Conservation (phyloP, 2,113 vertebrate genomes). For the Falcunculus frontatus region DNA sequence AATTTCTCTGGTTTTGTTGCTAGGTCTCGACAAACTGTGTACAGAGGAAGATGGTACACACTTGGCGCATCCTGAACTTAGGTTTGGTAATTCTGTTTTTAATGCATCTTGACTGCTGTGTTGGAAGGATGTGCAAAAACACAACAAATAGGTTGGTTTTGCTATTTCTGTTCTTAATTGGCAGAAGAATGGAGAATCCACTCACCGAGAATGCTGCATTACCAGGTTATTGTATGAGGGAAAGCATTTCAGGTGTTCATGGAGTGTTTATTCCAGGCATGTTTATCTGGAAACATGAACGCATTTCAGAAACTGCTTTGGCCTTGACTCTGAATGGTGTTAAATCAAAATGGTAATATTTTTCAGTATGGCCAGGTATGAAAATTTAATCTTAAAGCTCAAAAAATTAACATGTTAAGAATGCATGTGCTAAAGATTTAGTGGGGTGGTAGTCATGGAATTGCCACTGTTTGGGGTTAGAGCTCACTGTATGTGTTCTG, state of each 20-base stretch:
- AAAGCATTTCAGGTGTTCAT: not conserved
- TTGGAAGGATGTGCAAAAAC: not conserved
- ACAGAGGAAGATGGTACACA: not conserved
- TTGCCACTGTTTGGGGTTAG: conserved; percentile 5
- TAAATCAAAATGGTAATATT: not conserved
- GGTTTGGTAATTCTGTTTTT: not conserved
- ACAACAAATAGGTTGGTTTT: not conserved
- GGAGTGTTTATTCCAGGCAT: not conserved
- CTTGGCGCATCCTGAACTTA: not conserved
- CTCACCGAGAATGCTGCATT: accelerated
- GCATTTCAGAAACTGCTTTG: not conserved
- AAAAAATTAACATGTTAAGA: not conserved
- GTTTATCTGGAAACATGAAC: not conserved
- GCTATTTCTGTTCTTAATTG: not conserved
- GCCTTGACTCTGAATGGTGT: not conserved
- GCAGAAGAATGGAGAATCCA: not conserved
- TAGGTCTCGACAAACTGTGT: not conserved
- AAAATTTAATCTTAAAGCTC: not conserved
- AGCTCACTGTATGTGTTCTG: not conserved
- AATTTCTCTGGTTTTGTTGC: not conserved
- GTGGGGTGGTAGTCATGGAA: conserved; percentile 26
- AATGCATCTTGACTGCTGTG: not conserved
- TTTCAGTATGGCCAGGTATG: not conserved
- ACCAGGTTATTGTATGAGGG: not conserved
- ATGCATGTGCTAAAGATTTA: not conserved